phyloP scores from a whole-genome alignment of 2,888 invertebrate species.

The Caprella mutica region DNA sequence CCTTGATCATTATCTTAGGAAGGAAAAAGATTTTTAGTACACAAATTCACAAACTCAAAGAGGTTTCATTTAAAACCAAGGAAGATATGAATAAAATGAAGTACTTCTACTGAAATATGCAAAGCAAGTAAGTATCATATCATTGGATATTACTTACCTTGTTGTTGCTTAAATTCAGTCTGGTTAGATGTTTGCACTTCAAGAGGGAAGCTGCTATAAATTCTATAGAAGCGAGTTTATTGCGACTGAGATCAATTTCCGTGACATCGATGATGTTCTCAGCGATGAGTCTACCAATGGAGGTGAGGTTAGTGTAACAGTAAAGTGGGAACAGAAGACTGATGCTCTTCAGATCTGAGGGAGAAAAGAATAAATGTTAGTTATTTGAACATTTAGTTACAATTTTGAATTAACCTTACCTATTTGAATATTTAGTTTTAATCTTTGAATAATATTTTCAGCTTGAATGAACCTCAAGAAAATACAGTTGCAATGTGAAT shows the following conservation, averaged over 20 bases:
- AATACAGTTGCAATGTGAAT: too few relatives aligned
- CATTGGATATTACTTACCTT: constrained; percentile 8
- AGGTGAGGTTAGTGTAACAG: constrained; percentile 12
- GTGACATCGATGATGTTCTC: constrained; percentile 17
- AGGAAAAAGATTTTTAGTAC: too few relatives aligned
- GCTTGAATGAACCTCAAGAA: too few relatives aligned
- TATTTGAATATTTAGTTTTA: too few relatives aligned
- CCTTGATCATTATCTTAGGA: constrained; percentile 34
- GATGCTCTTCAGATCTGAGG: constrained; percentile 14
- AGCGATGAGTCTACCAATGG: constrained; percentile 15
- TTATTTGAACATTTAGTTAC: too few relatives aligned
- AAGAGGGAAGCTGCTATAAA: constrained; percentile 8
- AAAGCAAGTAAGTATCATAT: neutral
- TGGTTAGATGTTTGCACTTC: constrained; percentile 11
- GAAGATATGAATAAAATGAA: neutral
- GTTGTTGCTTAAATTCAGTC: constrained; percentile 20
- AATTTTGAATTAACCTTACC: too few relatives aligned
- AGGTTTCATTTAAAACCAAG: neutral
- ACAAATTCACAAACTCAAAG: neutral
- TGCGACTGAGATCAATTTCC: constrained; percentile 25
- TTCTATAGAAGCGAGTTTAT: constrained; percentile 14
- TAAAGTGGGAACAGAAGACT: constrained; percentile 19
- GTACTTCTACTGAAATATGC: neutral
- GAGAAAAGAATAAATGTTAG: neutral
- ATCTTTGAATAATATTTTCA: too few relatives aligned